Percentiles rank a stretch among this genome's conserved stretches.
Evolutionary conservation across 2,888 invertebrate genomes (phyloP).

Genomic region (Catocala nupta): DNA sequence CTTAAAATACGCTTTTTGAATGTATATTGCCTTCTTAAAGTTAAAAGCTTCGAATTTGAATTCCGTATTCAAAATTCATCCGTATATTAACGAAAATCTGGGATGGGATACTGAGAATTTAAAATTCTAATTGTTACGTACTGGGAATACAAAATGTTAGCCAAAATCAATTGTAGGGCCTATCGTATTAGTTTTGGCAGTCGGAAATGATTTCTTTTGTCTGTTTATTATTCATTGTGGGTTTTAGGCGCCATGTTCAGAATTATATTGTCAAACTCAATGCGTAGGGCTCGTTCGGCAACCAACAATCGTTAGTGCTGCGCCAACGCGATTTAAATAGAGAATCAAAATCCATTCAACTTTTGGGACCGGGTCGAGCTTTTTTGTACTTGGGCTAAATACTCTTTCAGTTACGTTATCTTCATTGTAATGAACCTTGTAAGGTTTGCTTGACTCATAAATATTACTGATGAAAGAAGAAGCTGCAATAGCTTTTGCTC

Average conservation of each 20-base stretch:
- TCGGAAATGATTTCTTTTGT: constrained; percentile 66
- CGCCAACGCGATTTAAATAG: constrained; percentile 46
- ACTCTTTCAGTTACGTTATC: not conserved
- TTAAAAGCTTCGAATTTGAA: constrained; percentile 59
- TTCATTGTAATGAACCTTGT: not conserved
- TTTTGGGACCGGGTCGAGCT: constrained; percentile 12
- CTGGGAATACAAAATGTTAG: constrained; percentile 63
- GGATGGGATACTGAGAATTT: constrained; percentile 64
- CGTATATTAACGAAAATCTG: constrained; percentile 77
- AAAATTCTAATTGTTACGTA: constrained; percentile 61
- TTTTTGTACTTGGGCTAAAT: constrained; percentile 14
- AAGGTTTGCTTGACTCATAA: too few species aligned
- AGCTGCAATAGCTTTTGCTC: too few species aligned
- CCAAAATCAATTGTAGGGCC: constrained; percentile 53
- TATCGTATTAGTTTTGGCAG: constrained; percentile 62
- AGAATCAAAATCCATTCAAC: constrained; percentile 30
- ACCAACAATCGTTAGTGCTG: constrained; percentile 45
- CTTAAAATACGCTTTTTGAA: constrained; percentile 49
- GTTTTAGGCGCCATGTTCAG: constrained; percentile 53
- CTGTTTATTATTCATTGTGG: constrained; percentile 62
- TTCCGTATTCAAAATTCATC: constrained; percentile 72
- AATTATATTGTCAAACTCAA: constrained; percentile 49
- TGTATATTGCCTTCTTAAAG: constrained; percentile 54
- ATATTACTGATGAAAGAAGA: too few species aligned
- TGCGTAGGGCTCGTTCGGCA: constrained; percentile 39